Conservation (phyloP, 1,140 invertebrate genomes). For the Diorhabda elongata region DNA sequence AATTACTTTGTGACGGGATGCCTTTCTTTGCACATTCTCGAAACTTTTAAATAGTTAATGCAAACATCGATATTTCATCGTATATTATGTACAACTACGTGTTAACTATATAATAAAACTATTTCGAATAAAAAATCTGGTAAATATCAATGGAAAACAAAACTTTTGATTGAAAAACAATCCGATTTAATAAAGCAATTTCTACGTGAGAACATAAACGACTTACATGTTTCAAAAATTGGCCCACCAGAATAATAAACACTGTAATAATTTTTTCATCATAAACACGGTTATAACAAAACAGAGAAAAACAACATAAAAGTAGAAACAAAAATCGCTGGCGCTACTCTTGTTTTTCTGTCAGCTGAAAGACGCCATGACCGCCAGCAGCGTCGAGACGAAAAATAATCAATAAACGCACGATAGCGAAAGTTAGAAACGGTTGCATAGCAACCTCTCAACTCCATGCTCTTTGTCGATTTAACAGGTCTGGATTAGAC, state of each 20-base stretch:
- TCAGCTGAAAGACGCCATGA: constrained; percentile 48
- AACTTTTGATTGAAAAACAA: too few species aligned
- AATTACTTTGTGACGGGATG: not conserved
- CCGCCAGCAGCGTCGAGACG: constrained; percentile 44
- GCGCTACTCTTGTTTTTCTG: constrained; percentile 42
- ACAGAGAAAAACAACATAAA: constrained; percentile 34
- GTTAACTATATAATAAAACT: too few species aligned
- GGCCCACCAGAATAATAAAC: not conserved
- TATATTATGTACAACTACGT: too few species aligned
- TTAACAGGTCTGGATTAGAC: constrained; percentile 4
- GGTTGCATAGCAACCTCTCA: constrained; percentile 32
- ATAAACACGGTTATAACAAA: constrained; percentile 3
- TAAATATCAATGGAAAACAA: too few species aligned
- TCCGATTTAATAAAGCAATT: not conserved
- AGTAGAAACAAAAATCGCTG: constrained; percentile 36
- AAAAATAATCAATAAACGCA: constrained; percentile 47
- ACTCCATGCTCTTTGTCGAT: constrained; percentile 13
- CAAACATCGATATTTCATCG: not conserved
- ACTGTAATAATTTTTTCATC: not conserved
- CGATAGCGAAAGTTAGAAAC: constrained; percentile 43
- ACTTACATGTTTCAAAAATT: constrained; percentile 39
- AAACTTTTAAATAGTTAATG: not conserved
- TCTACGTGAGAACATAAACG: not conserved
- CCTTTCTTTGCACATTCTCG: not conserved
- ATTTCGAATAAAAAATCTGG: too few species aligned